Conservation (phyloP, 64 coral and sea anemone genomes). For the Stichodactyla helianthus region DNA sequence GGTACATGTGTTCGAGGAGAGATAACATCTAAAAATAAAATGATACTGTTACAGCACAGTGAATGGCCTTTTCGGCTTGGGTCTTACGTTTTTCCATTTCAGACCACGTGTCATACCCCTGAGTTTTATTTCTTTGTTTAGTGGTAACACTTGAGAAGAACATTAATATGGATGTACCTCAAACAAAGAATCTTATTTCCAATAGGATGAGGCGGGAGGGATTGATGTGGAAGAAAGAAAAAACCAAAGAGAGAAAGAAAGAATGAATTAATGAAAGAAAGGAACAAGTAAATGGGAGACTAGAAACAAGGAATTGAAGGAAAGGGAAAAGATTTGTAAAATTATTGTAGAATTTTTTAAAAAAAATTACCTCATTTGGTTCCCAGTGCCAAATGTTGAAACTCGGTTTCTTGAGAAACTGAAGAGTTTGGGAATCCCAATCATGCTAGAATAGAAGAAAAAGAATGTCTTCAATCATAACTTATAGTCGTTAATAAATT, state of each 20-base stretch:
- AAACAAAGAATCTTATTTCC: too few relatives aligned
- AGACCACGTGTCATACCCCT: too few relatives aligned
- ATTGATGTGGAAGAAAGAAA: neutral
- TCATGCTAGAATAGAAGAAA: conserved; percentile 41
- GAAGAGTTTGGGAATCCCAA: conserved; percentile 47
- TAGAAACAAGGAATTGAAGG: neutral
- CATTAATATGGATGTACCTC: too few relatives aligned
- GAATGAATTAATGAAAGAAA: neutral
- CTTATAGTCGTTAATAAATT: neutral
- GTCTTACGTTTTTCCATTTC: too few relatives aligned
- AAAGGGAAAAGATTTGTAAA: neutral
- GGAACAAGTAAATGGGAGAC: neutral
- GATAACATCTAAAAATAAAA: conserved; percentile 56
- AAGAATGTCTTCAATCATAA: neutral
- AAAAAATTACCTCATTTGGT: conserved; percentile 60
- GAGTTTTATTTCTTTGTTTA: too few relatives aligned
- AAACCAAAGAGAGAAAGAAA: neutral
- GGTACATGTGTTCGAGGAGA: conserved; percentile 72
- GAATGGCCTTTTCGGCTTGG: too few relatives aligned
- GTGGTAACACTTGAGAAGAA: too few relatives aligned
- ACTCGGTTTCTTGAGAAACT: conserved; percentile 59
- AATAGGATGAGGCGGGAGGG: neutral
- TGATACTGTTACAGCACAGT: neutral
- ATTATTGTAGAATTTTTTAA: too few relatives aligned
- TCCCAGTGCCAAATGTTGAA: conserved; percentile 93